Evolutionary conservation across 30 jellyfish, hydroid and myxozoan genomes (phyloP), one percentile per base, ranked within the genome.

Genomic region (Pseudorhiza aurosa): DNA sequence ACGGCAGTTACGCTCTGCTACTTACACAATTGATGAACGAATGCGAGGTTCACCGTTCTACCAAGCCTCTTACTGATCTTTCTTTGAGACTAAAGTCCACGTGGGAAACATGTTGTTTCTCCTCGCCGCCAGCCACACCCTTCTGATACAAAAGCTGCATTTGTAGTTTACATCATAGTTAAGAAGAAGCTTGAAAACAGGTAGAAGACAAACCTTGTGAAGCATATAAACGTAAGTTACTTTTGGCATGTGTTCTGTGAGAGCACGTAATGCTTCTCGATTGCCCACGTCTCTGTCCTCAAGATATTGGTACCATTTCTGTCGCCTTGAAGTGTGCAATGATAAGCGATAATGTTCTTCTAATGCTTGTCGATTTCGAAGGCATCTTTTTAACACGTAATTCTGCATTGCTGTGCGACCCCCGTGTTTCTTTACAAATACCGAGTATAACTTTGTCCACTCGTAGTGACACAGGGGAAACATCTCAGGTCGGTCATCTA

Each of bases 401-500:
- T 83, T 85, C 55, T 91, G 98, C 98, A 91, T 91, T 0, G 93
- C 84, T 8, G 55, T 77, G 15, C 90, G 90, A 19, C 96, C 96
- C 24, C 90, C 94, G 75, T 91, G 98, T 47, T 91, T 91, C 65
- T 65, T 77, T 35, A 91, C 49, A 59, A 84, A 91, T 0, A 91
- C 98, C 4, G 88, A 58, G 82, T 84, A 91, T 17, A 91, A 81
- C 33, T 91, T 83, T 10, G 97, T 60, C 98, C 98, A 91, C 63
- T 91, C 98, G 78, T 91, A 91, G 62, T 91, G 98, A 70, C 98
- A 91, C 75, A 91, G 72, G 27, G 98, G 98, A 67, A 91, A 91
- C 73, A 83, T 78, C 21, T 91, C 98, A 15, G 96, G 95, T 22
- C 96, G 33, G 60, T 85, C 92, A 27, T 77, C 98, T 91, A 47